A percentile compares a stretch with the other conserved stretches of the same genome.
Conservation (phyloP, 2,113 vertebrate genomes). For the Ovis canadensis region DNA sequence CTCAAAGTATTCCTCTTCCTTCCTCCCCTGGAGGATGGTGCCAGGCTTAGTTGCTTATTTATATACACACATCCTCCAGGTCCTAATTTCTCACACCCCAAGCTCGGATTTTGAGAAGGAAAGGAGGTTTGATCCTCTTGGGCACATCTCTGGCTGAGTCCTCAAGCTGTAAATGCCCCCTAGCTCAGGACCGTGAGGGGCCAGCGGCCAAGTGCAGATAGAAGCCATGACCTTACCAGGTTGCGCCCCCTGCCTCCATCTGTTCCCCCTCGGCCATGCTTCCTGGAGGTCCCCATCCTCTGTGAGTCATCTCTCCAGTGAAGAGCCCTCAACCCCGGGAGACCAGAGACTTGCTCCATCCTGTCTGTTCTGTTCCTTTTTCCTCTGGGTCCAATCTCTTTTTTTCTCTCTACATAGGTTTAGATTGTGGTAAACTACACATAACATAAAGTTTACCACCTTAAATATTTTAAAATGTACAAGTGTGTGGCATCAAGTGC, state of each 20-base stretch:
- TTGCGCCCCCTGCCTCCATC: not conserved
- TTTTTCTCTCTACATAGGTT: not conserved
- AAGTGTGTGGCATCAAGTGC: not conserved
- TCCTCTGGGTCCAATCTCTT: not conserved
- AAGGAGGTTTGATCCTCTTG: rapidly evolving
- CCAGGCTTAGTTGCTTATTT: not conserved
- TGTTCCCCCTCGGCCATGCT: not conserved
- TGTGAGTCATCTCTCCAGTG: not conserved
- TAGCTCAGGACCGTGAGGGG: not conserved
- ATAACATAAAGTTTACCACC: not conserved
- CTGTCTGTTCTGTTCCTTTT: not conserved
- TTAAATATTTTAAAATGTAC: not conserved
- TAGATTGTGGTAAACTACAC: not conserved
- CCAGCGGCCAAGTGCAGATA: not conserved
- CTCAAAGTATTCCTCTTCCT: not conserved
- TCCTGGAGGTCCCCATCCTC: not conserved
- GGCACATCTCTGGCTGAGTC: not conserved
- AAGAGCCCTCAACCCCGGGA: not conserved
- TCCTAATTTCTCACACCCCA: not conserved
- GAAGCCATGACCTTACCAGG: not conserved
- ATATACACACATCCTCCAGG: not conserved
- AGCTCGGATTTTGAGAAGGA: not conserved
- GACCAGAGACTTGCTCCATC: not conserved
- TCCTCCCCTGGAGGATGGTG: not conserved
- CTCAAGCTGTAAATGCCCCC: not conserved